Evolutionary conservation across 1,140 invertebrate species (phyloP), one percentile per base, ranked within the genome.

Genomic region (Acyrthosiphon pisum): DNA sequence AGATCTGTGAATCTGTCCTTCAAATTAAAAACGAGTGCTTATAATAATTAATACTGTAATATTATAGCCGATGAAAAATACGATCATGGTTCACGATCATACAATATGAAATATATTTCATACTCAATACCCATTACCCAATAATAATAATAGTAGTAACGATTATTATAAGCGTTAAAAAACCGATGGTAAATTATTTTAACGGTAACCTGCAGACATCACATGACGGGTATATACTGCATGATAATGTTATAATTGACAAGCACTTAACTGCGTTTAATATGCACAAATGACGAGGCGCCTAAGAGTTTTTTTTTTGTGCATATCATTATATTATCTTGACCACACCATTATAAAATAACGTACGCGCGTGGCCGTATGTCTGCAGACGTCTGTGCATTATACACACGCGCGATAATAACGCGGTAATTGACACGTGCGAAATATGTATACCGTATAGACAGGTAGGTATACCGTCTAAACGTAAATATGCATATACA

Each of bases 371-470:
- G 60, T 30, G 60, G 30, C 30, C 30, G 60, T 6, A 26, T 14
- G 56, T 56, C 23, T 11, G n/a, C n/a, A n/a, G 60, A 26, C 3
- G 56, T 26, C 23, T 11, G 60, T 30, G 60, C 14, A 68, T 68
- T 30, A 68, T 68, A 68, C 3, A 68, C 26, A 87, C 44, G 41
- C 83, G 83, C 41, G 44, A 46, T 56, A 81, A 91, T 91, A 68
- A 44, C n/a, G 30, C 35, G 53, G 76, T 91, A 91, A 68, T 91
- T 76, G 56, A 91, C 89, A 91, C 60, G 60, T 30, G 56, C 90
- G 56, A 91, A 91, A 76, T 35, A 46, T 7, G 86, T 35, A 22
- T n/a, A 84, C 41, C 4, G 41, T 41, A 41, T 41, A 41, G n/a
- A n/a, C n/a, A n/a, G 41, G 30, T 23, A 48, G 14, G 14, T 48